Evolutionary conservation across 2,797 vertebrate genomes (phyloP).

Genomic region (Vespertilio murinus): DNA sequence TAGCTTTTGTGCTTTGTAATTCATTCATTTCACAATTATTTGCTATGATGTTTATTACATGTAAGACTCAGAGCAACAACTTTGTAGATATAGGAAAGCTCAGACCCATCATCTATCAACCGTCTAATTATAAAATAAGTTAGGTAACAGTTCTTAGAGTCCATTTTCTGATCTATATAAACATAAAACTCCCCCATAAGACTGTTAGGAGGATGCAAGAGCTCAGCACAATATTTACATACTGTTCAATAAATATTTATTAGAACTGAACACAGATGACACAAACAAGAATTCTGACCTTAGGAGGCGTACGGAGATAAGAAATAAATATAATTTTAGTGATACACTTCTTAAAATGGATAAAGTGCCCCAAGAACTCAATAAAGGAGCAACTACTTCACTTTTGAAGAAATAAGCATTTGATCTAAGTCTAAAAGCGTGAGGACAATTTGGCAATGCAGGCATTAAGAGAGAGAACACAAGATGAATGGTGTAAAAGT

Average conservation of each 20-base stretch:
- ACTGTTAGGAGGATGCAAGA: background rate
- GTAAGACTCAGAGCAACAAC: background rate
- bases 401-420: background rate
- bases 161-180: slow-evolving; percentile 15
- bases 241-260: background rate
- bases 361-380: slow-evolving; percentile 14
- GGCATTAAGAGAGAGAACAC: background rate
- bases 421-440: background rate
- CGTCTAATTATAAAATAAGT: slow-evolving; percentile 13
- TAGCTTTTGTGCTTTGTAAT: background rate
- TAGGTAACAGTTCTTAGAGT: background rate
- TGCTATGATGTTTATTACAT: background rate
- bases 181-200: background rate
- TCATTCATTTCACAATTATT: background rate
- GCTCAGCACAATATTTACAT: background rate
- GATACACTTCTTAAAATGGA: background rate
- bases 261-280: background rate
- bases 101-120: background rate
- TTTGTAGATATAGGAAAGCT: background rate
- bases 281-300: background rate
- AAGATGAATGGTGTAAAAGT: background rate
- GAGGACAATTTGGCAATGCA: background rate
- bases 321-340: background rate
- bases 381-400: background rate
- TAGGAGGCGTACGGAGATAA: background rate